Evolutionary conservation across 2,888 invertebrate genomes (phyloP).

Genomic region (Drosophila aldrichi): DNA sequence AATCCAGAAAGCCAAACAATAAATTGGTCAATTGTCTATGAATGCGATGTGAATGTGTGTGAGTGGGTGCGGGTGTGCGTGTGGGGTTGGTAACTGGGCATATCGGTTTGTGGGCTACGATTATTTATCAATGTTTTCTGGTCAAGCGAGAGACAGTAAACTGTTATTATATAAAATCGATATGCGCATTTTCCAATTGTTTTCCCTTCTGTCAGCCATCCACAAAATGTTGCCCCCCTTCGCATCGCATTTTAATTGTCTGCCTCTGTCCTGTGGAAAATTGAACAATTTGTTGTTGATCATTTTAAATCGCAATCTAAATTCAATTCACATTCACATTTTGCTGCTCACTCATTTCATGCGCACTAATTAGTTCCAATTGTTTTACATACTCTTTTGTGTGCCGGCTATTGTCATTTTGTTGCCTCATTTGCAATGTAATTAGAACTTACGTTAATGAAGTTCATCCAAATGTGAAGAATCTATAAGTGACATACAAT

Average conservation of each 20-base stretch:
- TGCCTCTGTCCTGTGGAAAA: slow-evolving; percentile 20
- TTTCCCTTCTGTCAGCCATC: background rate
- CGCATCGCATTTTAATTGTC: slow-evolving; percentile 57
- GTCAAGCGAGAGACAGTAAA: slow-evolving; percentile 60
- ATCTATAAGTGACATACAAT: no score
- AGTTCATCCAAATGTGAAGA: no score
- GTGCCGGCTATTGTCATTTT: background rate
- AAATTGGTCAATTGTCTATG: slow-evolving; percentile 71
- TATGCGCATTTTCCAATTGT: slow-evolving; percentile 14
- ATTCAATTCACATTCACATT: slow-evolving; percentile 34
- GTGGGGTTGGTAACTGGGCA: slow-evolving; percentile 1
- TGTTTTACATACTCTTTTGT: slow-evolving; percentile 9
- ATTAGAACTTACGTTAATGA: background rate
- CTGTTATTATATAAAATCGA: slow-evolving; percentile 68
- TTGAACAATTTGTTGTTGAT: slow-evolving; percentile 39
- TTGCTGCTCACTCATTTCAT: background rate
- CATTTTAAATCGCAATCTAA: slow-evolving; percentile 48
- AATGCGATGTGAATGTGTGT: slow-evolving; percentile 29
- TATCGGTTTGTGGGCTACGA: slow-evolving; percentile 26
- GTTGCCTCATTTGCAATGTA: background rate
- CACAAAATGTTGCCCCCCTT: slow-evolving; percentile 23
- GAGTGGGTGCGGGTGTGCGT: slow-evolving; percentile 3
- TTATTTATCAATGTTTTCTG: slow-evolving; percentile 82
- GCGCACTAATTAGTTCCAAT: slow-evolving; percentile 35
- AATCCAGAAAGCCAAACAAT: slow-evolving; percentile 63